Evolutionary conservation across 35 echinoderm and acorn worm genomes (phyloP).

Genomic region (Apostichopus californicus): DNA sequence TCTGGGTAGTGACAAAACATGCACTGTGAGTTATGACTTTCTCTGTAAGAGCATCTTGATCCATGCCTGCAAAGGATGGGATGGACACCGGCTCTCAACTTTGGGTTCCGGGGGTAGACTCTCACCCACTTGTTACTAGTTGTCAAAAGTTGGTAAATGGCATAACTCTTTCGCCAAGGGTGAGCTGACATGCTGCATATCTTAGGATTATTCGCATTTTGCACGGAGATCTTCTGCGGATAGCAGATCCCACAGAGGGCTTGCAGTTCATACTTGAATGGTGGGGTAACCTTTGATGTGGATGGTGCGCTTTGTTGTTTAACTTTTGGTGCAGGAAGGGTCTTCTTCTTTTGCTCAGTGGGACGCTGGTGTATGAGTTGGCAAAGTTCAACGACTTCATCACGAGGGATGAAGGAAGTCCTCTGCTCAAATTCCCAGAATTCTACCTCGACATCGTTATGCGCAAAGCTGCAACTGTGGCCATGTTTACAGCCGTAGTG

Average conservation of each 20-base stretch:
- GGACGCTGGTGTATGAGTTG: background rate
- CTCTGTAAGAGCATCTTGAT: constrained; percentile 60
- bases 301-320: background rate
- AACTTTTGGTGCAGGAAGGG: constrained; percentile 3
- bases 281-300: background rate
- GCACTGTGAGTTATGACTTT: constrained; percentile 59
- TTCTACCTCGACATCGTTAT: constrained; percentile 68
- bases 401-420: constrained; percentile 45
- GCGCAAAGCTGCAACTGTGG: constrained; percentile 82
- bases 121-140: constrained; percentile 47
- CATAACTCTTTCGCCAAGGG: constrained; percentile 35
- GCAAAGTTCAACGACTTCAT: constrained; percentile 60
- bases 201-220: constrained; percentile 52
- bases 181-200: constrained; percentile 37
- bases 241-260: constrained; percentile 37
- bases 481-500: constrained; percentile 67
- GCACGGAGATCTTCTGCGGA: constrained; percentile 2
- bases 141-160: constrained; percentile 47
- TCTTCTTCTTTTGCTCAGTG: constrained; percentile 12
- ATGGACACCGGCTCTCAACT: constrained; percentile 62
- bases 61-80: constrained; percentile 56
- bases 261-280: constrained; percentile 5
- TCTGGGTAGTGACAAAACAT: constrained; percentile 78
- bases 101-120: constrained; percentile 62
- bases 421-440: constrained; percentile 79